phyloP scores from a whole-genome alignment of 2,888 invertebrate genomes.

The Caenorhabditis sp. region DNA sequence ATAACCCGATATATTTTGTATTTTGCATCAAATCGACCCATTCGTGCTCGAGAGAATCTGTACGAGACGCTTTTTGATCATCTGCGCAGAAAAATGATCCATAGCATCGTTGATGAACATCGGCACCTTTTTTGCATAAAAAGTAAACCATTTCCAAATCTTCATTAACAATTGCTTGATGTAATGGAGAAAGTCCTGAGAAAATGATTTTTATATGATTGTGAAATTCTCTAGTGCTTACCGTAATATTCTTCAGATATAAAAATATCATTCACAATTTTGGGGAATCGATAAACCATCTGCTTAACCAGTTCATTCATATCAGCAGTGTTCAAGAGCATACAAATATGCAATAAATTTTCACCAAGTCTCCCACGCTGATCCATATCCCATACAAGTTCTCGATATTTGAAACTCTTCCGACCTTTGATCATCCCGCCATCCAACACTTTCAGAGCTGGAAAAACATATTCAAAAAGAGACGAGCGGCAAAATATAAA shows the following conservation, averaged over 20 bases:
- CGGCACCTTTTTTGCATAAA: conserved; percentile 86
- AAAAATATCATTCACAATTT: conserved; percentile 93
- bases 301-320: conserved; percentile 93
- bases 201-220: conserved; percentile 74
- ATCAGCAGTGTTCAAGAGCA: conserved; percentile 87
- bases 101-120: conserved; percentile 80
- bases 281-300: conserved; percentile 88
- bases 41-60: conserved; percentile 86
- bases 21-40: conserved; percentile 84
- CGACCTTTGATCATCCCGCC: conserved; percentile 54
- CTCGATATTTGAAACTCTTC: conserved; percentile 76
- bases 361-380: conserved; percentile 84
- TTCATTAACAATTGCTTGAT: conserved; percentile 96
- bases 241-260: conserved; percentile 96
- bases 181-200: conserved; percentile 75
- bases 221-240: conserved; percentile 71
- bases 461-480: conserved; percentile 23
- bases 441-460: conserved; percentile 70
- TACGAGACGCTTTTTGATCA: conserved; percentile 83
- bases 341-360: conserved; percentile 89
- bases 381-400: conserved; percentile 66
- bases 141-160: conserved; percentile 97
- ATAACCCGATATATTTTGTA: conserved; percentile 85
- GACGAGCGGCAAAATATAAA: conserved; percentile 6
- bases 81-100: conserved; percentile 97